Evolutionary conservation across 2,113 vertebrate species (phyloP).

Genomic region (Anarrhichthys ocellatus): DNA sequence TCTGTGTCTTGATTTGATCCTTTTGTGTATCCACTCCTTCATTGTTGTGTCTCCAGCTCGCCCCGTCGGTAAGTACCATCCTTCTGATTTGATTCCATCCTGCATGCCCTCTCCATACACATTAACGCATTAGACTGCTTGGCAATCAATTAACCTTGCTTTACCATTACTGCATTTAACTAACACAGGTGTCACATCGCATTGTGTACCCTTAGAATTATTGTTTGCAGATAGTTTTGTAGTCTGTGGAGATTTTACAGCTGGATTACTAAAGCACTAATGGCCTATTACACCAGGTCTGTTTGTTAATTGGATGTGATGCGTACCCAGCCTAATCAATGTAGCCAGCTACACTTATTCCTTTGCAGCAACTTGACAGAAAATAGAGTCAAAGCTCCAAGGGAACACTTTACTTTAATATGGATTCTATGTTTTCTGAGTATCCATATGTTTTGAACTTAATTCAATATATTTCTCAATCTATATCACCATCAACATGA

Average conservation of each 20-base stretch:
- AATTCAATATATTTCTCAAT: background rate
- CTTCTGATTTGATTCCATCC: slow-evolving; percentile 87
- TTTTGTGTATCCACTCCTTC: slow-evolving; percentile 92
- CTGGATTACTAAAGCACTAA: slow-evolving; percentile 51
- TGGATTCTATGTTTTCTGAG: background rate
- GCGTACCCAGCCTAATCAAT: background rate
- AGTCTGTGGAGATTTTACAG: background rate
- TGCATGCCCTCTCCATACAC: slow-evolving; percentile 86
- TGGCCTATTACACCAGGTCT: background rate
- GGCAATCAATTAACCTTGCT: slow-evolving; percentile 66
- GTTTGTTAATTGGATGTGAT: background rate
- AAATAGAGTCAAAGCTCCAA: background rate
- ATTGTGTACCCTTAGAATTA: background rate
- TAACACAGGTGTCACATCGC: slow-evolving; percentile 33
- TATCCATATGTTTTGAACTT: background rate
- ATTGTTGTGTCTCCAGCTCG: slow-evolving; percentile 99
- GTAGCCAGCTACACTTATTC: background rate
- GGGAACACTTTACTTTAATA: background rate
- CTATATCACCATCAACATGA: background rate
- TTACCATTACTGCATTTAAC: slow-evolving; percentile 73
- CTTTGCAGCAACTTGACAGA: background rate
- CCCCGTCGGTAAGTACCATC: slow-evolving; percentile 99
- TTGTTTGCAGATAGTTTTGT: slow-evolving; percentile 9
- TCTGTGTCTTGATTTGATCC: slow-evolving; percentile 83
- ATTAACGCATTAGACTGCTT: slow-evolving; percentile 60